Evolutionary conservation across 2,797 vertebrate genomes (phyloP), one percentile per base, ranked within the genome.

Genomic region (Microctenopoma stevenorrisi): DNA sequence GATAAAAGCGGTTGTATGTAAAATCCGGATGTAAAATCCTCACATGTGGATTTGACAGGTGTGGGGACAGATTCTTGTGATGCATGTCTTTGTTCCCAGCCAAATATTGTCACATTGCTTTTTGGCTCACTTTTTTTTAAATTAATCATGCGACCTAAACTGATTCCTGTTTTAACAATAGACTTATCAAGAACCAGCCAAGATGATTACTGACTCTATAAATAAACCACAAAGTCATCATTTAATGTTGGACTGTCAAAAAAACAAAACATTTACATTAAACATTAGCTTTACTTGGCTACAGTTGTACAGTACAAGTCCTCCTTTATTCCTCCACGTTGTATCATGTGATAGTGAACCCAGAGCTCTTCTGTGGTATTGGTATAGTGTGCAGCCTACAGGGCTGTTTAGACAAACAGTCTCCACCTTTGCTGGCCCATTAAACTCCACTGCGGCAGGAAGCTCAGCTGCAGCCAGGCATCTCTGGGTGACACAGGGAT

Each of bases 371-470:
- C 30, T 51, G 64, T 63, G 30, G 30, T 33, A 0, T 63, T 65
- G n/a, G 78, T 53, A n/a, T n/a, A 59, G 55, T 18, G 1, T 35
- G 25, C 49, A 53, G 68, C 62, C 75, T 67, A 35, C 51, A 65
- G 81, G 74, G 68, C 68, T 78, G 58, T 60, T 58, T 49, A 77
- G 65, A 86, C 73, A 16, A 68, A 59, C 47, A 40, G 63, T 28
- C 53, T 68, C 62, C 58, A 55, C 25, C 56, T 11, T 67, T 18
- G 37, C 64, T 33, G 30, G 82, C 72, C 81, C 71, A 78, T 80
- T 77, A 74, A 83, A 79, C 64, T 33, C 68, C 78, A 76, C 74
- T 83, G 88, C 81, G 22, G 80, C 79, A 85, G 69, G 54, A 79
- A 55, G 76, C 71, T 61, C 47, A 25, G 81, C 74, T 63, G 77